Conservation (phyloP, 1,140 invertebrate genomes). For the Brachionus sp. region DNA sequence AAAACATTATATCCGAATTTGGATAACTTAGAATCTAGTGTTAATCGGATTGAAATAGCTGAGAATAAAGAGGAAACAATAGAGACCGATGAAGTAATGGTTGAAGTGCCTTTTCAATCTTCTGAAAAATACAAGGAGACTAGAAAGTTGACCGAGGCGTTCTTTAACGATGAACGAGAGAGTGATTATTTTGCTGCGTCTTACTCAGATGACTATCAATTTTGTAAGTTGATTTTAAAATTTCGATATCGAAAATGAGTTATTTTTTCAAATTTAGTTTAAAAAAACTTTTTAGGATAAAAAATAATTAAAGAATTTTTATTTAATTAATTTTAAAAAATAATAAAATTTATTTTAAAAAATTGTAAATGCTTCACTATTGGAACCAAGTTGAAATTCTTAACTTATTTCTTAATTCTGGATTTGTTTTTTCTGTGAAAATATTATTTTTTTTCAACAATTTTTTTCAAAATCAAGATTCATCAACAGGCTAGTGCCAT, state of each 20-base stretch:
- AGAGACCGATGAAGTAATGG: background rate
- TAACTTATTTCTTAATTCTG: too few relatives aligned
- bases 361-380: background rate
- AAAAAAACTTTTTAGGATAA: background rate
- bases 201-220: background rate
- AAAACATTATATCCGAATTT: slow-evolving; percentile 19
- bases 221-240: background rate
- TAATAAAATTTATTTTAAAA: background rate
- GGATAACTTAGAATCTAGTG: background rate
- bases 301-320: background rate
- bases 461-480: too few relatives aligned
- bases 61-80: background rate
- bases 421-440: too few relatives aligned
- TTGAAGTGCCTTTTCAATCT: background rate
- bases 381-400: background rate
- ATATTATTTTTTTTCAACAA: too few relatives aligned
- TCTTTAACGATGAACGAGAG: background rate
- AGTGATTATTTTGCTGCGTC: background rate
- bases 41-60: background rate
- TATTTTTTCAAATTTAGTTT: background rate
- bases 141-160: background rate
- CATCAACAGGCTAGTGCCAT: too few relatives aligned
- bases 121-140: background rate
- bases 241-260: background rate
- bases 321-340: background rate